These are phyloP conservation scores for Neodon shergylaensis DNA, from an alignment of 2,113 vertebrate species.

Conservation along the genomic window DNA sequence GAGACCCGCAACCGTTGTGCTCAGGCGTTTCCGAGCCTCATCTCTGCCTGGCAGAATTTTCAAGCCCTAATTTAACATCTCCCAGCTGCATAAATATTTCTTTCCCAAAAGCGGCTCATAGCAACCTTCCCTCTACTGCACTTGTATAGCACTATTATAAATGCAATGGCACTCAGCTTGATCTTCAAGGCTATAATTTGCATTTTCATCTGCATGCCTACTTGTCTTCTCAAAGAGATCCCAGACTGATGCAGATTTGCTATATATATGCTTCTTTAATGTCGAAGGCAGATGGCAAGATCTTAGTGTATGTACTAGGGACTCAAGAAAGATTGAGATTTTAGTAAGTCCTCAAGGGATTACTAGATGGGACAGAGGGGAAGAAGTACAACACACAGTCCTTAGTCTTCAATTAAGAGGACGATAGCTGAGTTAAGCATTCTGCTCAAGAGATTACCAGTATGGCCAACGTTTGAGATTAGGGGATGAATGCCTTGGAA, in stretches of 20 bases:
- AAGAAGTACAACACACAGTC: neutral
- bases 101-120: conserved; percentile 46
- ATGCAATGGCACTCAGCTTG: conserved; percentile 12
- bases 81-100: conserved; percentile 70
- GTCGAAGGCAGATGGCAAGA: neutral
- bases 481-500: neutral
- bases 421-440: neutral
- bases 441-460: conserved; percentile 10
- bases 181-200: conserved; percentile 50
- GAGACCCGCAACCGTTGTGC: neutral
- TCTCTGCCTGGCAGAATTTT: conserved; percentile 67
- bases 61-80: conserved; percentile 65
- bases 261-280: neutral
- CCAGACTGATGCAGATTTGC: neutral
- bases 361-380: neutral
- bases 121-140: neutral
- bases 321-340: conserved; percentile 5
- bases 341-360: neutral
- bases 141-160: conserved; percentile 23
- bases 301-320: neutral
- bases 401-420: neutral
- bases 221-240: conserved; percentile 45
- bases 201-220: conserved; percentile 28
- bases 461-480: neutral
- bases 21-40: conserved; percentile 43